Evolutionary conservation across 2,888 invertebrate genomes (phyloP), one percentile per base, ranked within the genome.

Genomic region (Frankliniella intonsa): DNA sequence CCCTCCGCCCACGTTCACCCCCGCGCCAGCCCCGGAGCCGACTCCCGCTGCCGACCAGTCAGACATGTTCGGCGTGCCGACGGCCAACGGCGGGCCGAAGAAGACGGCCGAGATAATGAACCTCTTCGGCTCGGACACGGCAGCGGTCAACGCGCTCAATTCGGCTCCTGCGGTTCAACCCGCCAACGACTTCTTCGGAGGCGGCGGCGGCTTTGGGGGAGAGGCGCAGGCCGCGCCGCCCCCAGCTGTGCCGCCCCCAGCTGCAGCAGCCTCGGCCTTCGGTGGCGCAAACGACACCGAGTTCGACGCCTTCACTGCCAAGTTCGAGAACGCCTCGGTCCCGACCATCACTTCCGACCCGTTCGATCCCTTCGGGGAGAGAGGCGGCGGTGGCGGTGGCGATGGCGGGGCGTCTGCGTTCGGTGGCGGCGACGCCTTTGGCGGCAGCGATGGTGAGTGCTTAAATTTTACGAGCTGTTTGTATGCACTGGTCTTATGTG

Each of bases 241-340:
- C 50, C 83, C 83, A 81, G 85, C 85, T 1, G 83, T 84, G 10
- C 83, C 83, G 11, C 85, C 85, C 7, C 83, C 86, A 10, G 62
- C 84, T 84, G 81, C 65, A 38, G 62, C 83, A 49, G 80, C 38
- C 22, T 76, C 80, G 22, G 49, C 81, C n/a, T 76, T 81, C 25
- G n/a, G 69, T 0, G 25, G 5, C 50, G 50, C n/a, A 19, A n/a
- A 25, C 8, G 14, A 49, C 25, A 49, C 9, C 25, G 49, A 50
- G 22, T 62, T 80, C 50, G 97, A 97, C 87, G 96, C 95, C 0
- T 97, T 97, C 86, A 93, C 96, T 5, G 94, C 95, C 1, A 96
- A 96, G 87, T 97, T 97, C 86, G 96, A 96, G 85, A 93, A 92
- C 65, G 93, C 92, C 38, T 86, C 85, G 19, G 85, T 82, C 49